Base-by-base conservation (phyloP, 2,888 invertebrate species). In the Drosophila meridionalis region DNA sequence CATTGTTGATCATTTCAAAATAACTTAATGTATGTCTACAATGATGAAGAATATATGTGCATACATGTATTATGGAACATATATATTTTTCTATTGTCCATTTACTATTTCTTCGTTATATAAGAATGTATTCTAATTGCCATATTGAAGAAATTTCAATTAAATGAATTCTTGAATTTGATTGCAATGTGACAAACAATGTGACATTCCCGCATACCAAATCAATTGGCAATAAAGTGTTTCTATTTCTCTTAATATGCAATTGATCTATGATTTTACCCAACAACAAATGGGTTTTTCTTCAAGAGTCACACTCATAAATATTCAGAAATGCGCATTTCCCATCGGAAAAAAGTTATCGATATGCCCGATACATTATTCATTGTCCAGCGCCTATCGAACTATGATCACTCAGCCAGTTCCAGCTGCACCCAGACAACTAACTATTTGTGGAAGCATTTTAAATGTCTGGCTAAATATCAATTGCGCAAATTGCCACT, bases 401-500 rank as follows among this genome's bases (percentile, higher is more conserved):
- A 26, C 53, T 20, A 20, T 26, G 50, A 4, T 20, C 43, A 43
- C 28, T 43, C 1, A 20, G 34, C 4, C 38, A 43, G 45, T 55
- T 68, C 32, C 53, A 56, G 67, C 30, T 65, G 61, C 74, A 69
- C 78, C 69, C 38, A 47, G 9, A 20, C 45, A 57, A 63, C 60
- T 47, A 65, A 63, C 60, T 69, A 69, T 63, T 42, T 63, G 63
- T 77, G 63, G 60, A 73, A 67, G 60, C 63, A 77, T 78, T 69
- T 78, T 47, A 78, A 78, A 78, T 56, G 77, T 50, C 65, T 72
- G 38, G 58, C 62, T 69, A 50, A 67, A 72, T 78, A 78, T 78
- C 80, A 73, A 73, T 78, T 76, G 83, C 78, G 83, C 79, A 76
- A 83, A 79, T 83, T 83, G 75, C 79, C 81, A 86, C 84, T 75